Conservation (phyloP, 2,797 vertebrate genomes). For the Amniataba percoides region DNA sequence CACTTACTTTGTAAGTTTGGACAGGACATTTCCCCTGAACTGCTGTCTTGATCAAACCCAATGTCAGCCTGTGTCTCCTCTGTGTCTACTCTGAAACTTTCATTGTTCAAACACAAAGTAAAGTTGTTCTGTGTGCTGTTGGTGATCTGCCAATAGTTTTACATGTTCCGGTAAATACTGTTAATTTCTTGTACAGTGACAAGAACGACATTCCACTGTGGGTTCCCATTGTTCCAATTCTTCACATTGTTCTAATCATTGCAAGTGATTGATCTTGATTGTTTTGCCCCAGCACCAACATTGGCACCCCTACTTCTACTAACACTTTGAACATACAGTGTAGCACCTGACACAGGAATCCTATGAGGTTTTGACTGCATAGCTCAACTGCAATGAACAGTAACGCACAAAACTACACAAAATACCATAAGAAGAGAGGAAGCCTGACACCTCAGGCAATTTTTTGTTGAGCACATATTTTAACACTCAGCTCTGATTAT, state of each 20-base stretch:
- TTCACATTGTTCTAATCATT: neutral
- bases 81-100: neutral
- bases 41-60: no score
- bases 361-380: neutral
- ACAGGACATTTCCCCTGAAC: neutral
- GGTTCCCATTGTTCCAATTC: neutral
- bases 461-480: no score
- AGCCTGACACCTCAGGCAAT: no score
- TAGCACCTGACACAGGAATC: neutral
- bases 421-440: no score
- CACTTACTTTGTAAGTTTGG: neutral
- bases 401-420: no score
- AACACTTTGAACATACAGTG: neutral
- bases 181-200: neutral
- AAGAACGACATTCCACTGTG: neutral
- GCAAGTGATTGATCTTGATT: no score
- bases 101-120: neutral
- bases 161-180: neutral
- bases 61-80: neutral
- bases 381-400: no score
- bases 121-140: neutral
- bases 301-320: neutral
- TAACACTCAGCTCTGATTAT: no score
- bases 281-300: no score
- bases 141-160: neutral